phyloP scores from a whole-genome alignment of 2,888 invertebrate species.

The Caenorhabditis doughertyi region DNA sequence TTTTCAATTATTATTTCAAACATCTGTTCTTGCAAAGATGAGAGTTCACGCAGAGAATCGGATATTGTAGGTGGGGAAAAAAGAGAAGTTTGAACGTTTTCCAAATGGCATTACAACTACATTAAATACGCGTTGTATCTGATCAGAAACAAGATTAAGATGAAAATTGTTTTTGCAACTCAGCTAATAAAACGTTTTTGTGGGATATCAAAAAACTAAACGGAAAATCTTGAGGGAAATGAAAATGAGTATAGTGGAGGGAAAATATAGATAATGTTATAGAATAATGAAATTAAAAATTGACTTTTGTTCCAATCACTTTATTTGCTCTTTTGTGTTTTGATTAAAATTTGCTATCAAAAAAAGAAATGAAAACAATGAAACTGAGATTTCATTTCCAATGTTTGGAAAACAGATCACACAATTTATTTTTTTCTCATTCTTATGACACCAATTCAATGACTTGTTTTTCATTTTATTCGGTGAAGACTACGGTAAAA shows the following conservation, averaged over 20 bases:
- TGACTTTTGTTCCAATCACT: too few species aligned
- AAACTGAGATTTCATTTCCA: slow-evolving; percentile 1
- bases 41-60: not conserved
- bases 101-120: slow-evolving; percentile 54
- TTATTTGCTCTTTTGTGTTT: too few species aligned
- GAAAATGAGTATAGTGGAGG: not conserved
- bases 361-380: slow-evolving; percentile 35
- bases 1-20: not conserved
- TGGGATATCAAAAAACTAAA: not conserved
- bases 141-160: slow-evolving; percentile 14
- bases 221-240: not conserved
- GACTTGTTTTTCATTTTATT: slow-evolving; percentile 45
- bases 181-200: slow-evolving; percentile 4
- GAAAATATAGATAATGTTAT: too few species aligned
- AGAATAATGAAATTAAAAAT: too few species aligned
- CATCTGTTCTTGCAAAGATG: slow-evolving; percentile 36
- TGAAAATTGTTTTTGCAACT: not conserved
- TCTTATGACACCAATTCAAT: slow-evolving; percentile 53
- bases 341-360: not conserved
- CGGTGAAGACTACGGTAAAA: slow-evolving; percentile 34
- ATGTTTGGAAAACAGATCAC: slow-evolving; percentile 46
- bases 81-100: slow-evolving; percentile 30
- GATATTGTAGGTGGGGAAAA: slow-evolving; percentile 29
- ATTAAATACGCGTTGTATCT: slow-evolving; percentile 38
- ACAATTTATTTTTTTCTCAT: slow-evolving; percentile 34